A percentile compares a stretch with the other conserved stretches of the same genome.
Evolutionary conservation across 2,113 vertebrate species (phyloP).

Genomic region (Meles meles): DNA sequence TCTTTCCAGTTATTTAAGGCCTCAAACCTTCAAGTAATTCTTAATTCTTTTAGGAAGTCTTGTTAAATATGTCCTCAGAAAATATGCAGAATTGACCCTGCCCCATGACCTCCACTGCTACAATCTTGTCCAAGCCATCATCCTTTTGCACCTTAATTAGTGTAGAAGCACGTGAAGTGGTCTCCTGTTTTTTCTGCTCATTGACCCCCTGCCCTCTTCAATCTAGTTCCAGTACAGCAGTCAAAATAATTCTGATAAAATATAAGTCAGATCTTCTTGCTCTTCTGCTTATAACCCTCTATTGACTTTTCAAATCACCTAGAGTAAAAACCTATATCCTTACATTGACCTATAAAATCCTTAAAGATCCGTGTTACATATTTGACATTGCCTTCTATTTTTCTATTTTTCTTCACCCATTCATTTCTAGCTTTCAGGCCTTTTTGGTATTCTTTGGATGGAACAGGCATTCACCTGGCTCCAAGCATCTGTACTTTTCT

Average conservation of each 20-base stretch:
- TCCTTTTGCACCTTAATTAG: background rate
- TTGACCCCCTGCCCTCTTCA: background rate
- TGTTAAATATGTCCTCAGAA: background rate
- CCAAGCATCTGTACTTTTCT: background rate
- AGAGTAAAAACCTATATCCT: background rate
- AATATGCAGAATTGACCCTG: background rate
- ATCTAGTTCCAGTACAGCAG: background rate
- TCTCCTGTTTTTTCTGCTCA: background rate
- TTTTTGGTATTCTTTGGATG: background rate
- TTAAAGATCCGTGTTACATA: background rate
- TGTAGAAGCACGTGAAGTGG: background rate
- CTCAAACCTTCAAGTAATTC: background rate
- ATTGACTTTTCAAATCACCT: background rate
- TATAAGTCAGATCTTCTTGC: background rate
- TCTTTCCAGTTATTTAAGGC: background rate
- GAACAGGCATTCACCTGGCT: background rate
- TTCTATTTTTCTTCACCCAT: background rate
- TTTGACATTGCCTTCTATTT: background rate
- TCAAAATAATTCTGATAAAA: background rate
- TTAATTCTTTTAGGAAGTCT: background rate
- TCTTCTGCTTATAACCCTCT: background rate
- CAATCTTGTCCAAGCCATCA: background rate
- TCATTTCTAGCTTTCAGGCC: background rate
- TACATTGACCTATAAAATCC: background rate
- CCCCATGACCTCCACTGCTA: background rate